Percentiles rank a stretch among this genome's conserved stretches.
Evolutionary conservation across 2,797 vertebrate genomes (phyloP).

Genomic region (Dipus sagitta): DNA sequence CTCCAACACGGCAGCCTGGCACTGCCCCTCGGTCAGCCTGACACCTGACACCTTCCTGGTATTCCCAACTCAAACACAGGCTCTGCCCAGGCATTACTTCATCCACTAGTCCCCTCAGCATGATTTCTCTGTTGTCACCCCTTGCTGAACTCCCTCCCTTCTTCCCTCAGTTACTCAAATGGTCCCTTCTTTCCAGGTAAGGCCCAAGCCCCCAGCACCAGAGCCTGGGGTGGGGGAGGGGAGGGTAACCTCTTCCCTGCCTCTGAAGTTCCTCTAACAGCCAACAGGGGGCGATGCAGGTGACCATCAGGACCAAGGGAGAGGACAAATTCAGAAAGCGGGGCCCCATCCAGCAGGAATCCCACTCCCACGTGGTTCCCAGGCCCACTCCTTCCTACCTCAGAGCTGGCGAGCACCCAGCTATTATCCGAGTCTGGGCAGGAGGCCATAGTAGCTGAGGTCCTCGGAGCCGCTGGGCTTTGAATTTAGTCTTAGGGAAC

Average conservation of each 20-base stretch:
- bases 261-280: not conserved
- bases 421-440: slow-evolving; percentile 90
- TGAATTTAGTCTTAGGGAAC: too few species aligned
- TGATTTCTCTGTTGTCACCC: not conserved
- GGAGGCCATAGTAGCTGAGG: slow-evolving; percentile 90
- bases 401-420: slow-evolving; percentile 92
- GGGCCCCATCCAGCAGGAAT: not conserved
- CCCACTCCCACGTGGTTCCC: not conserved
- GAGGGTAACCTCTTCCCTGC: not conserved
- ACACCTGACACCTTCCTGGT: not conserved
- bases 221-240: not conserved
- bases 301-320: not conserved
- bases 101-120: not conserved
- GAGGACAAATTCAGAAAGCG: not conserved
- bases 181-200: not conserved
- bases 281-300: not conserved
- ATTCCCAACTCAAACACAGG: not conserved
- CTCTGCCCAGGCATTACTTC: not conserved
- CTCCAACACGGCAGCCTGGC: not conserved
- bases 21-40: not conserved
- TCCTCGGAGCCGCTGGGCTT: not conserved
- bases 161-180: not conserved
- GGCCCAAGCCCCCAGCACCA: not conserved
- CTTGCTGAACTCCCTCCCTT: not conserved
- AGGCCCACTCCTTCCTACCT: slow-evolving; percentile 86